Evolutionary conservation across 2,888 invertebrate genomes (phyloP).

Genomic region (Alentia gelatinosa): DNA sequence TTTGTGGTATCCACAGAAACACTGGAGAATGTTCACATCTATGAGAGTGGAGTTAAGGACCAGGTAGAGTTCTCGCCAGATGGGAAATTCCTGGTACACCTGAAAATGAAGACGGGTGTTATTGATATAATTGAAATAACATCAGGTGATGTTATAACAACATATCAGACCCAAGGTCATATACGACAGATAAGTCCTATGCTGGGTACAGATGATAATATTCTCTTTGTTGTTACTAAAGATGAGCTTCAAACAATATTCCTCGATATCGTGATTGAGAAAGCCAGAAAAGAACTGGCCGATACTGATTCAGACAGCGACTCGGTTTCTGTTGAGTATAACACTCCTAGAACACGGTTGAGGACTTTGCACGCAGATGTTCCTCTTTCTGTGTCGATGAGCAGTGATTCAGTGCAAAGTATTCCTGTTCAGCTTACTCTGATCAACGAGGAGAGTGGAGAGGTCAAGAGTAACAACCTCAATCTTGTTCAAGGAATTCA

Average conservation of each 20-base stretch:
- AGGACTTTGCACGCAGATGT: neutral
- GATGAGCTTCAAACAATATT: neutral
- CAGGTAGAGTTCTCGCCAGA: constrained; percentile 16
- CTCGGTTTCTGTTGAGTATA: neutral
- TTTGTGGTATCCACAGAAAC: constrained; percentile 25
- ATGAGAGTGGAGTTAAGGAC: constrained; percentile 34
- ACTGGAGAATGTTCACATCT: constrained; percentile 14
- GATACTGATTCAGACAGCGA: neutral
- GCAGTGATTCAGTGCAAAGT: neutral
- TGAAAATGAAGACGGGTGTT: neutral
- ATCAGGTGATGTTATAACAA: neutral
- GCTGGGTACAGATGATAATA: neutral
- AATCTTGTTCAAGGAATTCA: neutral
- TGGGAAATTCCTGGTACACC: neutral
- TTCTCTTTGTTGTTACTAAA: neutral
- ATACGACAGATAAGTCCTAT: neutral
- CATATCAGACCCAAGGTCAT: neutral
- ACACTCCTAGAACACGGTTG: neutral
- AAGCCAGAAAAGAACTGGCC: neutral
- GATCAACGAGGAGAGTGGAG: neutral
- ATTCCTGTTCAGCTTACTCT: constrained; percentile 14
- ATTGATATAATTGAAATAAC: constrained; percentile 21
- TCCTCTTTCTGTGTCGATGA: neutral
- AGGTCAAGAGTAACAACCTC: neutral
- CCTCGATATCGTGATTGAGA: neutral